Conservation (phyloP, 1,140 invertebrate species). For the Zaprionus tsacasi region DNA sequence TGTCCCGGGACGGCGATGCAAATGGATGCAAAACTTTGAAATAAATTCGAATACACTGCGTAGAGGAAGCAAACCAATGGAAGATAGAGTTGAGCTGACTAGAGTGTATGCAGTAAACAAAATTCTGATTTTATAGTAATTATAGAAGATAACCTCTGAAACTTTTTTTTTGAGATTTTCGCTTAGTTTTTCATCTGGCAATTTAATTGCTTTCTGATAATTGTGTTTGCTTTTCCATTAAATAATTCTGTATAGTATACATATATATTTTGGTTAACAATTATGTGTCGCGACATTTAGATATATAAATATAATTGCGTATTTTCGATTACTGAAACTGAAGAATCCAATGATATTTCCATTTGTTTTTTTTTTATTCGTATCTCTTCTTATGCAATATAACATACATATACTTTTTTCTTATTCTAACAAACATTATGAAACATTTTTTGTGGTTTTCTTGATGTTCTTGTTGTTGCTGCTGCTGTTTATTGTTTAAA, state of each 20-base stretch:
- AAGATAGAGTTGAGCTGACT: slow-evolving; percentile 27
- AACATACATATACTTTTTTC: slow-evolving; percentile 60
- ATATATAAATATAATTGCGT: slow-evolving; percentile 11
- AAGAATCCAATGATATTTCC: slow-evolving; percentile 37
- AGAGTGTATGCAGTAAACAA: slow-evolving; percentile 18
- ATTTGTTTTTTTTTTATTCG: slow-evolving; percentile 8
- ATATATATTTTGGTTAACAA: slow-evolving; percentile 41
- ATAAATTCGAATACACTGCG: slow-evolving; percentile 3
- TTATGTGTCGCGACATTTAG: slow-evolving; percentile 28
- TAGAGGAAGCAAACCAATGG: slow-evolving; percentile 28
- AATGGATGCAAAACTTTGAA: slow-evolving; percentile 29
- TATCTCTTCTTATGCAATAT: slow-evolving; percentile 45
- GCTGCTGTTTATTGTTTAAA: slow-evolving; percentile 45
- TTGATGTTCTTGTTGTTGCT: slow-evolving; percentile 25
- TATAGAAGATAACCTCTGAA: slow-evolving; percentile 1
- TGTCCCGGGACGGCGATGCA: slow-evolving; percentile 44
- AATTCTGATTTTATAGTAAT: not conserved
- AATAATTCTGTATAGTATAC: slow-evolving; percentile 19
- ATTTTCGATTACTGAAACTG: slow-evolving; percentile 31
- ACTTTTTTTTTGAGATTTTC: slow-evolving; percentile 19
- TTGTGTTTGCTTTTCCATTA: slow-evolving; percentile 34
- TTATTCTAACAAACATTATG: slow-evolving; percentile 60
- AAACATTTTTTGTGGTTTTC: slow-evolving; percentile 31
- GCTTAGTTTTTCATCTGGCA: slow-evolving; percentile 8
- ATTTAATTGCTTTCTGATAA: slow-evolving; percentile 42